Base-by-base conservation (phyloP, 2,113 vertebrate genomes). In the Acanthisitta chloris region DNA sequence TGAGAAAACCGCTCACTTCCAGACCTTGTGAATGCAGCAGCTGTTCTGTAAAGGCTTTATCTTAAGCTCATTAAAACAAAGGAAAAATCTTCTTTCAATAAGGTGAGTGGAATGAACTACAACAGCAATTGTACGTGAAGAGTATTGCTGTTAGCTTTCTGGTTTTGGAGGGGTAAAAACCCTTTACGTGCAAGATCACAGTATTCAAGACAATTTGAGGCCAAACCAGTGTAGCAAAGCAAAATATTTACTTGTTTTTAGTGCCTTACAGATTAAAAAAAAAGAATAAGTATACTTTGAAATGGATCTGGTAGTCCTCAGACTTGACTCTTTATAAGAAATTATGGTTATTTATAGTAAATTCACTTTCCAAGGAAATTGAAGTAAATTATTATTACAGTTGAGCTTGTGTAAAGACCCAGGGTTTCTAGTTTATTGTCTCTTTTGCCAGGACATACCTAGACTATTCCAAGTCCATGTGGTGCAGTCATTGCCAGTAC, bases 21-120 rank as follows among this genome's bases (percentile, higher is more conserved):
- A 87, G 84, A 80, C 93, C 55, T 83, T 55, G 42, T 91, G 71
- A 62, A 66, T 49, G 85, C 62, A 88, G 66, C 96, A 97, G 92
- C 87, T 97, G 93, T 90, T 88, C 94, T 94, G 25, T 86, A 90
- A 89, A 61, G 87, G 62, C 79, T 95, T 96, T 96, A 93, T 70
- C 91, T 90, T 96, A 95, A 96, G 94, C 94, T 88, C 81, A 91
- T 96, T 96, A 93, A 93, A 95, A 80, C 49, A 91, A 73, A 76
- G 84, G 42, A 73, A 91, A 95, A 92, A 96, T 92, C 95, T 87
- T 81, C 95, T 92, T 96, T 96, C 78, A 38, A 3, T 92, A 73
- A 92, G 94, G 91, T 94, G 93, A 92, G 46, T 1, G 5, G 81
- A 92, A 95, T 72, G 69, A 92, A 62, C 62, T 82, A 9, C 57